Evolutionary conservation across 2,113 vertebrate species (phyloP).

Genomic region (Perca flavescens): DNA sequence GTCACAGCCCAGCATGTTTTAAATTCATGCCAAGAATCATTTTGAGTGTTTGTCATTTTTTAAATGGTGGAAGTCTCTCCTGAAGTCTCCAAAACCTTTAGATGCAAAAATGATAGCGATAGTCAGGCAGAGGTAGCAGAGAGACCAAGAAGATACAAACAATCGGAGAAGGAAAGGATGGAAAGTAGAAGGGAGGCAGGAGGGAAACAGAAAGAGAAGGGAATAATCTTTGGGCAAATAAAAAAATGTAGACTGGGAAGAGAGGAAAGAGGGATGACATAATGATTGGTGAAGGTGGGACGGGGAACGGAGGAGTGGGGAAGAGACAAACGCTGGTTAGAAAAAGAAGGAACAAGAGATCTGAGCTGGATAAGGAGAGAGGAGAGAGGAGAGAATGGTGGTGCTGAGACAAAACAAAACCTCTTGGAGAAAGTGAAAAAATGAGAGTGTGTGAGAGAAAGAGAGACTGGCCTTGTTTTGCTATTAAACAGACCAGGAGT

Average conservation of each 20-base stretch:
- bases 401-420: slow-evolving; percentile 24
- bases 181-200: not conserved
- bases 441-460: not conserved
- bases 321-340: slow-evolving; percentile 3
- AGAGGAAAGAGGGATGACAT: slow-evolving; percentile 20
- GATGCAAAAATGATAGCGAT: not conserved
- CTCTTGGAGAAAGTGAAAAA: not conserved
- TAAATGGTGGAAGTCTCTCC: slow-evolving; percentile 14
- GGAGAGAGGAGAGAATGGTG: not conserved
- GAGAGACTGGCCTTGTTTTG: slow-evolving; percentile 25
- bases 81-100: not conserved
- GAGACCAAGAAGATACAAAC: not conserved
- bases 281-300: slow-evolving; percentile 23
- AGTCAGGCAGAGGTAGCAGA: slow-evolving; percentile 5
- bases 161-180: not conserved
- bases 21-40: not conserved
- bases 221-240: not conserved
- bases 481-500: slow-evolving; percentile 24
- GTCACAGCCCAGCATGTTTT: not conserved
- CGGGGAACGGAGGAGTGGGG: not conserved
- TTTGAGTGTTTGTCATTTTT: slow-evolving; percentile 1
- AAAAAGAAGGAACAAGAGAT: slow-evolving; percentile 17
- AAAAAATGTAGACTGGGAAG: not conserved
- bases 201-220: not conserved
- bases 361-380: slow-evolving; percentile 1